Conservation (phyloP, 1,140 invertebrate species). For the Bursaphelenchus mucronatus region DNA sequence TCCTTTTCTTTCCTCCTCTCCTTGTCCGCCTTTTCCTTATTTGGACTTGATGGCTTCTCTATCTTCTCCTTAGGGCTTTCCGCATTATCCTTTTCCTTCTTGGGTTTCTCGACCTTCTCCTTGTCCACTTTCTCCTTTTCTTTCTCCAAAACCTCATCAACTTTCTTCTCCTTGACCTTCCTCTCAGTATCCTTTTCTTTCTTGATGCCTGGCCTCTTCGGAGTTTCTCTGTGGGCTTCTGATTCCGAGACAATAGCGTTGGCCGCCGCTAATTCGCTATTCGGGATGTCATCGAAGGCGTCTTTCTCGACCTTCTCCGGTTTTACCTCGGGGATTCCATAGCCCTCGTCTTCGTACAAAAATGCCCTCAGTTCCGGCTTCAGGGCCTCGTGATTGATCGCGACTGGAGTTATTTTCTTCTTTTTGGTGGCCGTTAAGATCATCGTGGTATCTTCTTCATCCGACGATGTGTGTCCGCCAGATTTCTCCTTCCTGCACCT, state of each 20-base stretch:
- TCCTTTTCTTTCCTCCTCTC: neutral
- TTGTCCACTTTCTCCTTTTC: neutral
- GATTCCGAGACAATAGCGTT: neutral
- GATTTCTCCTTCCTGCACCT: too few species aligned
- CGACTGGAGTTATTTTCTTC: neutral
- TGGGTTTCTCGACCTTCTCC: neutral
- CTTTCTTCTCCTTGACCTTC: neutral
- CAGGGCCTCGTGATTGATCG: neutral
- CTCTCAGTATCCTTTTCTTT: neutral
- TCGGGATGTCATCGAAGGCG: neutral
- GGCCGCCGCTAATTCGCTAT: neutral
- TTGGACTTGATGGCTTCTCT: neutral
- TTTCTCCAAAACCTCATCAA: too few species aligned
- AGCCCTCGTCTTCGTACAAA: conserved; percentile 10
- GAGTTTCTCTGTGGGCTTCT: neutral
- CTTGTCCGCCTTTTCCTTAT: neutral
- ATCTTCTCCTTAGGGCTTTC: neutral
- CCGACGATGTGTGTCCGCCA: neutral
- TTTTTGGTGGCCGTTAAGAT: neutral
- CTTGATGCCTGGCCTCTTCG: neutral
- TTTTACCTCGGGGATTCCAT: neutral
- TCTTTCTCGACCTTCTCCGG: conserved; percentile 3
- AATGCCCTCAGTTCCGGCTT: conserved; percentile 1
- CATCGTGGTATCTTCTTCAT: neutral
- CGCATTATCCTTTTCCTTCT: neutral